Evolutionary conservation across 92 coral and sea anemone species (phyloP).

Genomic region (Galaxea fascicularis): DNA sequence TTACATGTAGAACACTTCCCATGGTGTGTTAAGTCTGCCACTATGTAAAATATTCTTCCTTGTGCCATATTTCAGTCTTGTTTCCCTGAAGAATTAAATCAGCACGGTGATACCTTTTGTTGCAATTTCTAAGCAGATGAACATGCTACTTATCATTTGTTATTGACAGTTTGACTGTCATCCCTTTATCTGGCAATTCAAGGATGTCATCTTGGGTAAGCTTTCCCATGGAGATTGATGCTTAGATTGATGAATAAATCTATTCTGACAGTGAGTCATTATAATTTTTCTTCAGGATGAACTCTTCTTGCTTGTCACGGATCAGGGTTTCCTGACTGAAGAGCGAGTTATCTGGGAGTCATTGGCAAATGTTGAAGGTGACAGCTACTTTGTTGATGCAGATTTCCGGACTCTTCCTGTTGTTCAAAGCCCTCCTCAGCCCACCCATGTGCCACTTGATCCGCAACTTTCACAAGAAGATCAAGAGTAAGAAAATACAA

Average conservation of each 20-base stretch:
- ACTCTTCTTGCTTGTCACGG: conserved; percentile 92
- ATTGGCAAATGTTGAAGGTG: conserved; percentile 93
- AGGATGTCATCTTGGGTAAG: too few species aligned
- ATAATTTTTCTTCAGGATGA: conserved; percentile 67
- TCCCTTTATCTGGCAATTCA: too few species aligned
- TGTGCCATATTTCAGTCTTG: too few species aligned
- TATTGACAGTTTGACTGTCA: too few species aligned
- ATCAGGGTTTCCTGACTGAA: conserved; percentile 98
- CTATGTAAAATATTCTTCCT: too few species aligned
- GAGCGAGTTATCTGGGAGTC: conserved; percentile 97
- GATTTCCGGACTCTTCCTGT: conserved; percentile 76
- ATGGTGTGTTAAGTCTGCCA: too few species aligned
- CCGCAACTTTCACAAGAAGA: conserved; percentile 89
- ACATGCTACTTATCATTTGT: too few species aligned
- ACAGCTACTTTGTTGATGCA: conserved; percentile 89
- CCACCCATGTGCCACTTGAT: conserved; percentile 27
- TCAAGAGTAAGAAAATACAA: conserved; percentile 82
- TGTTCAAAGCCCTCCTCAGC: conserved; percentile 43
- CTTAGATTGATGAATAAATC: background rate
- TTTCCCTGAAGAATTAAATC: too few species aligned
- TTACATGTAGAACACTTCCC: too few species aligned
- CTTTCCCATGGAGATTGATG: too few species aligned
- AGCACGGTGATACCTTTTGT: too few species aligned
- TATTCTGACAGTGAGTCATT: background rate
- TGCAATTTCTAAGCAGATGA: too few species aligned